phyloP scores from a whole-genome alignment of 2,797 vertebrate species.

The Premnoplex brunnescens region DNA sequence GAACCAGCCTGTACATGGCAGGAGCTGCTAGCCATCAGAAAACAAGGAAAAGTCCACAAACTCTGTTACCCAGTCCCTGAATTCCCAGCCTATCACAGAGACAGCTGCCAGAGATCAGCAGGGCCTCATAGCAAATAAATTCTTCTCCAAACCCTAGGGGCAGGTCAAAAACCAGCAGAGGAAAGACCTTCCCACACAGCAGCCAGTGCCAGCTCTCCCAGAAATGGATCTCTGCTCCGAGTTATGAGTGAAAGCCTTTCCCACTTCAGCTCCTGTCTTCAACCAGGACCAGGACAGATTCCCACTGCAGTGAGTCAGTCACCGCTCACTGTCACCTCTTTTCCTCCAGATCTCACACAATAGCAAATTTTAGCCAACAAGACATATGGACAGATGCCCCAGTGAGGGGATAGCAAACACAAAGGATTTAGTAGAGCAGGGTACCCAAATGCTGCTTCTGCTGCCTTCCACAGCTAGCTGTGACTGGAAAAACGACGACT shows the following conservation, averaged over 20 bases:
- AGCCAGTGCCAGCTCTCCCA: background rate
- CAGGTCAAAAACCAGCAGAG: constrained; percentile 41
- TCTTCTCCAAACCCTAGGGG: background rate
- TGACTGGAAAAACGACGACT: background rate
- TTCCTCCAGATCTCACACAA: background rate
- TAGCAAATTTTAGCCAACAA: background rate
- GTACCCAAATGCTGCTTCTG: background rate
- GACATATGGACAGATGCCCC: background rate
- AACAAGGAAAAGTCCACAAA: background rate
- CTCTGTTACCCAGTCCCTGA: background rate
- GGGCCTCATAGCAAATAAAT: background rate
- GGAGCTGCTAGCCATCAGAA: background rate
- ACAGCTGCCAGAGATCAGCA: background rate
- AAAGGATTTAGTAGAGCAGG: background rate
- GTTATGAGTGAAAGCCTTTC: background rate
- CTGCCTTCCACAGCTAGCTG: background rate
- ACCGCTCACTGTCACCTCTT: background rate
- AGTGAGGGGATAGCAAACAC: background rate
- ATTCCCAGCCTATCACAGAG: background rate
- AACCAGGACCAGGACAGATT: background rate
- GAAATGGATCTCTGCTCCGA: background rate
- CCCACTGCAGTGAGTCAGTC: background rate
- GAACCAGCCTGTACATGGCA: background rate
- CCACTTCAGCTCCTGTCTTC: background rate
- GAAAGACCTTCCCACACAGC: constrained; percentile 16